These are phyloP conservation scores for Cancer borealis DNA, from an alignment of 2,888 invertebrate genomes.

Conservation along the genomic window DNA sequence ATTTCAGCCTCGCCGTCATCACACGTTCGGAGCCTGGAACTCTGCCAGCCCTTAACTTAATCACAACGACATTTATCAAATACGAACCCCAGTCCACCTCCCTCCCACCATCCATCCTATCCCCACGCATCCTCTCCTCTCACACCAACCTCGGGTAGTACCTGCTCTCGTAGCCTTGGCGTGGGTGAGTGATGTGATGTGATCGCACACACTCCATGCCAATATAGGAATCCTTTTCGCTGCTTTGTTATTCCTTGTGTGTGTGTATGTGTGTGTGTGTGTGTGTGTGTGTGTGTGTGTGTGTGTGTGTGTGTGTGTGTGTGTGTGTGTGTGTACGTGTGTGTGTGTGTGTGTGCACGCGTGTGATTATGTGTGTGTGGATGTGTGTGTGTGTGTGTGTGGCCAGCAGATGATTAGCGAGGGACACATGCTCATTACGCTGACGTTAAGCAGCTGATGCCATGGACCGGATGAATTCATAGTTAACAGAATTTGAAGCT, in stretches of 20 bases:
- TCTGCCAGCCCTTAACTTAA: slow-evolving; percentile 46
- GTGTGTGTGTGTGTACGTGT: slow-evolving; percentile 13
- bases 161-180: neutral
- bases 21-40: slow-evolving; percentile 17
- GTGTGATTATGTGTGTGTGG: slow-evolving; percentile 28
- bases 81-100: neutral
- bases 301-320: neutral
- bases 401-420: neutral
- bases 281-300: too few species aligned
- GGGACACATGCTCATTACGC: neutral
- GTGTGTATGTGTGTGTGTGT: neutral
- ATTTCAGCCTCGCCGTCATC: slow-evolving; percentile 37
- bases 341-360: neutral
- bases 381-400: slow-evolving; percentile 18
- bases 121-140: neutral
- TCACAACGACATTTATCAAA: slow-evolving; percentile 50
- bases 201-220: neutral
- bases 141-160: neutral
- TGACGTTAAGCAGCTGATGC: neutral
- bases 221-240: neutral
- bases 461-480: neutral
- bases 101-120: neutral
- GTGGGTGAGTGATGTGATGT: neutral
- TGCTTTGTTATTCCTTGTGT: neutral
- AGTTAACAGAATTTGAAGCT: neutral